Evolutionary conservation across 35 echinoderm and acorn worm genomes (phyloP), one percentile per base, ranked within the genome.

Genomic region (Hemicentrotus pulcherrimus): DNA sequence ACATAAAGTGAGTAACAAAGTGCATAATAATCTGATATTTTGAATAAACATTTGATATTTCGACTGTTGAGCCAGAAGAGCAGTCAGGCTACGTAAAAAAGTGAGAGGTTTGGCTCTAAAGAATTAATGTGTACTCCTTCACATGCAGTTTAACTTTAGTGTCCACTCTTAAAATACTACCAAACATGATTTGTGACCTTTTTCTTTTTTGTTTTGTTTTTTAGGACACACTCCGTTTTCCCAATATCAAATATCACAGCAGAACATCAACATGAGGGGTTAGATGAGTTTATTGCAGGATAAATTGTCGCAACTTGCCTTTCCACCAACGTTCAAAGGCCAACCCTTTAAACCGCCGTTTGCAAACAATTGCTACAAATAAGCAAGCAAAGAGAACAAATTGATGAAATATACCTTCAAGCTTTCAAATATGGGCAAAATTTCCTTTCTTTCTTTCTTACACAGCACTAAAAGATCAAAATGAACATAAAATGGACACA

Each of bases 401-500:
- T 18, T 45, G 19, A 41, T 15, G 5, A 41, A 47, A 6, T 13
- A 90, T 90, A 90, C 88, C 88, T 90, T 32, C 9, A 45, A 90
- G 88, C 88, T 90, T 90, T 45, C 15, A 41, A 45, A 90, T 32
- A 45, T 90, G 88, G 32, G 31, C 88, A 45, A 90, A 90, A 47
- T 78, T 41, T 47, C 88, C 46, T 90, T 90, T 11, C 12, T 33
- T 90, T 33, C 32, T 90, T 90, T 90, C 88, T 41, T 90, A 90
- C 88, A 90, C 88, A 90, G 88, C 88, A 45, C 88, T 90, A 90
- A 45, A 47, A 90, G 46, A 33, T 45, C 46, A 47, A 90, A 90
- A 47, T 16, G 88, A 90, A 90, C 32, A 90, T 45, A 47, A 41
- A 90, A 33, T 46, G 32, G 18, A 7, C 18, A 35, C n/a, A 31